Percentiles rank a stretch among this genome's conserved stretches.
Evolutionary conservation across 2,113 vertebrate genomes (phyloP).

Genomic region (Indicator maculatus): DNA sequence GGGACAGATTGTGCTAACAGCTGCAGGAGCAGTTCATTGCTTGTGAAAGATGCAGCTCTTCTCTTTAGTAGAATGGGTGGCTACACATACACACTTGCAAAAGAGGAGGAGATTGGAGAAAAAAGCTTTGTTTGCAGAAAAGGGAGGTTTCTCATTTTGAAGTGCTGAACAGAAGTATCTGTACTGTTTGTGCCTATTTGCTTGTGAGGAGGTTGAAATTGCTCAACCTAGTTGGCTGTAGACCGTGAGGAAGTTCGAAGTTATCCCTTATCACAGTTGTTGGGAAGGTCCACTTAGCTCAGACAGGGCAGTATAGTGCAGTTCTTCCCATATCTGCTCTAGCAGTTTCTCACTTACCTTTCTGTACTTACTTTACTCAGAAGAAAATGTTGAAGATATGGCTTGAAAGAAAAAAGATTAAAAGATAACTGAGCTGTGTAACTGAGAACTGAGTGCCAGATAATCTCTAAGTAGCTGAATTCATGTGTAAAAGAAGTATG

Average conservation of each 20-base stretch:
- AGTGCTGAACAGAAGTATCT: neutral
- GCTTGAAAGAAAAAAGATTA: neutral
- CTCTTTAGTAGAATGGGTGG: neutral
- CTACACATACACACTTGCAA: neutral
- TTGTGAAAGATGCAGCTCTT: neutral
- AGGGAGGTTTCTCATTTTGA: neutral
- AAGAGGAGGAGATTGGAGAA: neutral
- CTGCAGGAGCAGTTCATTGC: neutral
- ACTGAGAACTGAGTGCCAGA: neutral
- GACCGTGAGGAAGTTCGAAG: neutral
- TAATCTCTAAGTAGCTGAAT: neutral
- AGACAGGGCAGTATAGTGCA: neutral
- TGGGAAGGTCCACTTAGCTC: neutral
- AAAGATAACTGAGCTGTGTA: neutral
- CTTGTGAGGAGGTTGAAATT: neutral
- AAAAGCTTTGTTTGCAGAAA: neutral
- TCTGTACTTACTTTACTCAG: neutral
- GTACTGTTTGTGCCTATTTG: neutral
- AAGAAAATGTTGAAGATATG: neutral
- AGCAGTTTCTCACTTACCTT: neutral
- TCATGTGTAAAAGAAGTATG: neutral
- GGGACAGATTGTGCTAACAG: neutral
- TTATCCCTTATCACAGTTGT: neutral
- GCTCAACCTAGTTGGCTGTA: neutral
- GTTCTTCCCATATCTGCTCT: neutral